A percentile compares a stretch with the other conserved stretches of the same genome.
phyloP scores from a whole-genome alignment of 2,113 vertebrate genomes.

The human (Homo sapiens) region DNA sequence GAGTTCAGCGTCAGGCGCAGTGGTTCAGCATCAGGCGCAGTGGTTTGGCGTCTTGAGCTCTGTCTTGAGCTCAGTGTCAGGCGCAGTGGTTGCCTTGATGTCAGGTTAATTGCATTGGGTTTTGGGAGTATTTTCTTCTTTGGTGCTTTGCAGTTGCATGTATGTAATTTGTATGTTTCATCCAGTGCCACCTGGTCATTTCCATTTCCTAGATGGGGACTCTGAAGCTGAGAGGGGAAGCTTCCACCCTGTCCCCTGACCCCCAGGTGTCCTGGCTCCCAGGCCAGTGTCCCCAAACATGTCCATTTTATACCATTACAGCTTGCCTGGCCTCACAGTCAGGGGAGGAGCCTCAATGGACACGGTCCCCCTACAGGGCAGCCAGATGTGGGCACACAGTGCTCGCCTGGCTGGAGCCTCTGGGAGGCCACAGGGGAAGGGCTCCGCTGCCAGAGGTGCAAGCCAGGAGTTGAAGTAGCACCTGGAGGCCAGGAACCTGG shows the following conservation, averaged over 20 bases:
- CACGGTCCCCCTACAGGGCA: too few species aligned
- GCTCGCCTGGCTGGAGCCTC: neutral
- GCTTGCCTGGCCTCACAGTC: neutral
- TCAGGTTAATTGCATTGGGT: fast-evolving
- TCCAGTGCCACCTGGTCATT: too few species aligned
- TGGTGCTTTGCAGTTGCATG: neutral
- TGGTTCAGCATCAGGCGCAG: too few species aligned
- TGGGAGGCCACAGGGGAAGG: neutral
- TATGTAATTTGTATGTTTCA: neutral
- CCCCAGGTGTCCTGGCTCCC: neutral
- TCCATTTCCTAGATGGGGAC: neutral
- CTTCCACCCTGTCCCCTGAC: neutral
- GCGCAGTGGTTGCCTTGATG: neutral
- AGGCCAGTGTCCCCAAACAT: fast-evolving
- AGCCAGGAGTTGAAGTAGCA: fast-evolving
- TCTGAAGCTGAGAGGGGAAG: neutral
- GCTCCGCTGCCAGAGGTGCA: neutral
- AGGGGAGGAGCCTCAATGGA: neutral
- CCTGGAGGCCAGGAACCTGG: neutral
- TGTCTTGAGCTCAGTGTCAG: neutral
- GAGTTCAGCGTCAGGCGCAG: too few species aligned
- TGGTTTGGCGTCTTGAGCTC: fast-evolving
- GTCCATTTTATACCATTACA: neutral
- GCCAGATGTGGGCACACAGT: neutral
- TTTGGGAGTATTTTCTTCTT: neutral